Conservation (phyloP, 2,888 invertebrate species). For the Leptinotarsa juncta region DNA sequence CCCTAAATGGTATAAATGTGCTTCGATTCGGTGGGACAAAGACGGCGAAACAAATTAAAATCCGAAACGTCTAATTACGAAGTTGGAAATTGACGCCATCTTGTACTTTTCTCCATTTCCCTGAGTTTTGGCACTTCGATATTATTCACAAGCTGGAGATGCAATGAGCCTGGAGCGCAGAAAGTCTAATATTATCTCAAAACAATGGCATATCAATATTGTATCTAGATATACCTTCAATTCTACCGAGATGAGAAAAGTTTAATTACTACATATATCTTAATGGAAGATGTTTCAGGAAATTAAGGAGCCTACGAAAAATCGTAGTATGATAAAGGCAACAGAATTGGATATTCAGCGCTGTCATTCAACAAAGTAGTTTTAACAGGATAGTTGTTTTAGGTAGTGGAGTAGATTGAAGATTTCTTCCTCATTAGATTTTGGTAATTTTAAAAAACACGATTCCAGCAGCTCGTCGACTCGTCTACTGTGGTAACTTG, state of each 20-base stretch:
- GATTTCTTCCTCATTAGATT: too few species aligned
- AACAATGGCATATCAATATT: slow-evolving; percentile 7
- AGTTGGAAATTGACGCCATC: slow-evolving; percentile 60
- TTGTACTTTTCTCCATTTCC: slow-evolving; percentile 58
- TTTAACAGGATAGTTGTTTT: too few species aligned
- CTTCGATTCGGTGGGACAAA: slow-evolving; percentile 55
- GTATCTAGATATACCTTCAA: neutral
- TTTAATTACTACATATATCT: neutral
- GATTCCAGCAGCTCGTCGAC: too few species aligned
- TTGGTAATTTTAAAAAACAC: too few species aligned
- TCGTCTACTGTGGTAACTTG: too few species aligned
- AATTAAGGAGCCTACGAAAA: too few species aligned
- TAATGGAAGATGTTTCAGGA: too few species aligned
- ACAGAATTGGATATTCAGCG: too few species aligned
- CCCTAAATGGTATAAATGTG: slow-evolving; percentile 48
- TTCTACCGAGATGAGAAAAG: neutral
- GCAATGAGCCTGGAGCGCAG: slow-evolving; percentile 34
- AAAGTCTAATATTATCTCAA: slow-evolving; percentile 31
- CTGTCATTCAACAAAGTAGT: too few species aligned
- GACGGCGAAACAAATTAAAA: slow-evolving; percentile 60
- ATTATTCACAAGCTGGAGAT: slow-evolving; percentile 39
- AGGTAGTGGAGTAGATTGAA: too few species aligned
- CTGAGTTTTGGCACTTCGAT: slow-evolving; percentile 44
- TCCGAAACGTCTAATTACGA: slow-evolving; percentile 61
- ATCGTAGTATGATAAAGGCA: too few species aligned